Evolutionary conservation across 2,113 vertebrate species (phyloP).

Genomic region (Petrocephalus zakoni): DNA sequence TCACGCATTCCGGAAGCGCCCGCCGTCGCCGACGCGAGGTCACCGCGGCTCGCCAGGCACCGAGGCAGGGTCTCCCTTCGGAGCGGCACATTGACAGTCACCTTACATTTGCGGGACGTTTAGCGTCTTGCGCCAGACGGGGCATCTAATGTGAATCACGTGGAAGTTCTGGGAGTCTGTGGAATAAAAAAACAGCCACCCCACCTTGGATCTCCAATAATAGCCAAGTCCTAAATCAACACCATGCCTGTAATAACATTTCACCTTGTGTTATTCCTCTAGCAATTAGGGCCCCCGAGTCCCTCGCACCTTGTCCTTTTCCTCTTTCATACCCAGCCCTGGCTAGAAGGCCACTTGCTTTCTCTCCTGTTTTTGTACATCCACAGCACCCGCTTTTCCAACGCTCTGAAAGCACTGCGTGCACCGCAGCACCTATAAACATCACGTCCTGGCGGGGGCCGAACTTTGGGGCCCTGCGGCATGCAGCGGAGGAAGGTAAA

Average conservation of each 20-base stretch:
- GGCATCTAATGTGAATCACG: slow-evolving; percentile 36
- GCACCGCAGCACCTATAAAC: too few relatives aligned
- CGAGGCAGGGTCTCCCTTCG: slow-evolving; percentile 12
- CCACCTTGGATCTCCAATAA: slow-evolving; percentile 36
- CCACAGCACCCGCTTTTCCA: not conserved
- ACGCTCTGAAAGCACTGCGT: not conserved
- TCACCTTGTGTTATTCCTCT: slow-evolving; percentile 44
- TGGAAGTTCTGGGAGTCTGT: slow-evolving; percentile 30
- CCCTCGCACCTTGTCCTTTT: slow-evolving; percentile 29
- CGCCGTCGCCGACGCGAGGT: not conserved
- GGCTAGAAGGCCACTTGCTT: slow-evolving; percentile 21
- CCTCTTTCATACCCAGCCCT: slow-evolving; percentile 34
- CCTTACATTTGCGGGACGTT: slow-evolving; percentile 31
- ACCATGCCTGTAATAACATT: slow-evolving; percentile 45
- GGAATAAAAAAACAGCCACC: slow-evolving; percentile 17
- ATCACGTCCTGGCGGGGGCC: too few relatives aligned
- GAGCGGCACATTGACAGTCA: slow-evolving; percentile 39
- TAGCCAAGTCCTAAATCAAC: slow-evolving; percentile 46
- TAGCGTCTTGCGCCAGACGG: slow-evolving; percentile 18
- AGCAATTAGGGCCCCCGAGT: slow-evolving; percentile 38
- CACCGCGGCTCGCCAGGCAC: slow-evolving; percentile 6
- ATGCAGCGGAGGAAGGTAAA: too few relatives aligned
- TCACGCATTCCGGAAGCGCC: not conserved
- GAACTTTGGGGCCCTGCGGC: too few relatives aligned
- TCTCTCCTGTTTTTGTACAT: slow-evolving; percentile 11